Base-by-base conservation (phyloP, 2,888 invertebrate species). In the Sinopyrophorus schimmeli region DNA sequence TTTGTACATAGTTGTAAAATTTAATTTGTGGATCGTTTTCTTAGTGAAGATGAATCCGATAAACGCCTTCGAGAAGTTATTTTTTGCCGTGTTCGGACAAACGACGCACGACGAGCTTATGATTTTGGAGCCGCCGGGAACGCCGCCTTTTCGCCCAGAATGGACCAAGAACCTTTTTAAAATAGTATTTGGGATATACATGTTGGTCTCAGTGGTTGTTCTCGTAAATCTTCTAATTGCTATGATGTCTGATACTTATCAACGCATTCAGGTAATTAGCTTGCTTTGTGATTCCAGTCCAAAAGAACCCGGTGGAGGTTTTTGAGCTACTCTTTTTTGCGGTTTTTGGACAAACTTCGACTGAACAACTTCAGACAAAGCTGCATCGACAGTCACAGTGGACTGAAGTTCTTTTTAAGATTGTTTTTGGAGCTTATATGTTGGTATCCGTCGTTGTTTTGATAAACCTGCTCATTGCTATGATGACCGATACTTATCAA, bases 401-500 rank as follows among this genome's bases (percentile, higher is more conserved):
- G 92, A 92, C 92, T 51, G 86, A 84, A 70, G 85, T 86, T 69
- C 80, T 92, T 66, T 92, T 90, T 82, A 91, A 90, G 81, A 81
- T 89, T 70, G 84, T 88, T 62, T 90, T 89, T 76, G 91, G 90
- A 65, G 87, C 94, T 71, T 99, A 99, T 81, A 92, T 99, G 92
- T 82, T 98, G 86, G 96, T 99, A 68, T 96, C 97, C 58, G 92
- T 99, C 69, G 93, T 99, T 73, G 99, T 99, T 66, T 85, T 99
- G 66, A 98, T 99, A 79, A 99, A 99, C 79, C 84, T 99, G 62
- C 89, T 99, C 74, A 99, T 99, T 82, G 99, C 99, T 81, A 99
- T 99, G 98, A 98, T 99, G 97, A 96, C 97, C 72, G 98, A 99
- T 82, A 99, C 99, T 53, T 99, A 99, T 76, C 98, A 99, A 76